Base-by-base conservation (phyloP, 2,888 invertebrate species). In the Euproctis similis region DNA sequence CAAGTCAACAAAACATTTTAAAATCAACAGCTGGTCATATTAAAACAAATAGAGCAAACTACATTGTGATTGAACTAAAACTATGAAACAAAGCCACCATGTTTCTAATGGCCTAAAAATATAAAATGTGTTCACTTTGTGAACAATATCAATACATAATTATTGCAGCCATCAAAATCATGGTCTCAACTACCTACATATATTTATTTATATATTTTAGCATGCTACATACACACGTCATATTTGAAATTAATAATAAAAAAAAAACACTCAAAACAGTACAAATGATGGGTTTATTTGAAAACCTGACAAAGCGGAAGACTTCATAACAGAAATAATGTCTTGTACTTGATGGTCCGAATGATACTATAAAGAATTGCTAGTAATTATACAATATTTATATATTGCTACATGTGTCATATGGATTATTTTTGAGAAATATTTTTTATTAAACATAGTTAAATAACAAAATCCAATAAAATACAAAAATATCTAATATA, bases 41-140 rank as follows among this genome's bases (percentile, higher is more conserved):
- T 62, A 65, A 39, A 50, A 66, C 66, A 75, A 66, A 70, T 63
- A 70, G 62, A 67, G 65, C 64, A 59, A 54, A 64, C 58, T 57
- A 64, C 43, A 42, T 52, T 56, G 65, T 68, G 63, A 64, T 68
- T 63, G 46, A 64, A 62, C 56, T 69, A 66, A 64, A 68, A 62
- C 65, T 75, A 73, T 53, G 47, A 60, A 65, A 62, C 53, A 58
- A 57, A 37, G 35, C n/a, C n/a, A 29, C 59, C 51, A 22, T 55
- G 55, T 44, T 51, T 45, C 34, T 36, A 49, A 48, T 47, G 55
- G 63, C 66, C 30, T 26, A 25, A 31, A 12, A 30, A 29, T 23
- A n/a, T n/a, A n/a, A n/a, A n/a, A n/a, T n/a, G 26, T 29, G 43
- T 42, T 36, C 75, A 74, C 76, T 72, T 55, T 46, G 76, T 76